Percentiles rank a stretch among this genome's conserved stretches.
phyloP scores from a whole-genome alignment of 37 sponge, comb jelly and placozoan genomes.

The Spongia lamella region DNA sequence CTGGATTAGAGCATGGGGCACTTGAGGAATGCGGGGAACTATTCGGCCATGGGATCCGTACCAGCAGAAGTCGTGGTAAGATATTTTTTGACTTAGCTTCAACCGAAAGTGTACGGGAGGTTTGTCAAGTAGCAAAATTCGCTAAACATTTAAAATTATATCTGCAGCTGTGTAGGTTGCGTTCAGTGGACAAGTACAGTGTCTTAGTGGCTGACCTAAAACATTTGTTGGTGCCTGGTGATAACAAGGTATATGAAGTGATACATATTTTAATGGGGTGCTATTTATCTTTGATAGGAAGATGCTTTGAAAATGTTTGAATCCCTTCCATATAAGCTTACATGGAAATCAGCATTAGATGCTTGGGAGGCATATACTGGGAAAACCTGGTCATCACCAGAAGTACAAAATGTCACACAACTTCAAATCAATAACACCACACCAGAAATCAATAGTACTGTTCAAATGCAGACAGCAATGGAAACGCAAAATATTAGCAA shows the following conservation, averaged over 20 bases:
- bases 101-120: conserved; percentile 19
- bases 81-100: conserved; percentile 7
- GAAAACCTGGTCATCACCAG: too few species aligned
- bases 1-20: conserved; percentile 67
- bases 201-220: conserved; percentile 30
- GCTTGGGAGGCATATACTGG: too few species aligned
- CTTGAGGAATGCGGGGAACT: conserved; percentile 53
- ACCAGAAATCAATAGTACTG: too few species aligned
- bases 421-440: too few species aligned
- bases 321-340: too few species aligned
- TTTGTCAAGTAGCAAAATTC: neutral
- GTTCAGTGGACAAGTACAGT: conserved; percentile 45
- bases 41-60: conserved; percentile 7
- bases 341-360: too few species aligned
- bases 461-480: too few species aligned
- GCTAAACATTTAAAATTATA: neutral
- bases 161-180: conserved; percentile 16
- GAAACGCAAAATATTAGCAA: too few species aligned
- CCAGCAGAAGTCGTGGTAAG: conserved; percentile 14
- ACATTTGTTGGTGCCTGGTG: neutral
- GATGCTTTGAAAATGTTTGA: too few species aligned
- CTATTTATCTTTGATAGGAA: too few species aligned
- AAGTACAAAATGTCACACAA: too few species aligned
- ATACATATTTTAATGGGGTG: too few species aligned
- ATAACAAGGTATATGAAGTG: neutral